Percentiles rank a stretch among this genome's conserved stretches.
phyloP scores from a whole-genome alignment of 2,797 vertebrate genomes.

The Spinus olivaceus region DNA sequence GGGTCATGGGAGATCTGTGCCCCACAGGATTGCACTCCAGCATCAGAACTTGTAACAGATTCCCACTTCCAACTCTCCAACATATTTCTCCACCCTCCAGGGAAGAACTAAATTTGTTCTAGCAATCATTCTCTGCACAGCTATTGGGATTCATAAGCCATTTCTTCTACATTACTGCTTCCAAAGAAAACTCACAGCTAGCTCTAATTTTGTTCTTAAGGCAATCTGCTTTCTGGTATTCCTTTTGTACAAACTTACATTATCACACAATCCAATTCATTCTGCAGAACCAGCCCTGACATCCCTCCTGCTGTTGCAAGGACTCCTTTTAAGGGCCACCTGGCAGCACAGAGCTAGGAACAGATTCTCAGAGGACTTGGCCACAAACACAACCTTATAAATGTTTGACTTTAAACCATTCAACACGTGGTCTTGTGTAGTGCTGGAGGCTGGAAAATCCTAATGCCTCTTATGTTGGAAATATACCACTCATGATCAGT shows the following conservation, averaged over 20 bases:
- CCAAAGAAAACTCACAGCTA: background rate
- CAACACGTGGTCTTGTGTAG: background rate
- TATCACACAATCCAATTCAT: background rate
- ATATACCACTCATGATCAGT: background rate
- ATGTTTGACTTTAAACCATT: background rate
- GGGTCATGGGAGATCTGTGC: background rate
- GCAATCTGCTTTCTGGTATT: background rate
- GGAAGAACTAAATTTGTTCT: background rate
- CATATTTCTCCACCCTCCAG: background rate
- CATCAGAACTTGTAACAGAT: background rate
- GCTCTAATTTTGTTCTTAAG: background rate
- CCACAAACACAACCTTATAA: background rate
- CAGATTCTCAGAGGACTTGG: background rate
- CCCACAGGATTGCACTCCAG: background rate
- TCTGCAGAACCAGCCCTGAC: background rate
- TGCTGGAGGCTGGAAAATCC: background rate
- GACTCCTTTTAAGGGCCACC: background rate
- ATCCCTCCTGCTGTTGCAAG: background rate
- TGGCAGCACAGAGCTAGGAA: background rate
- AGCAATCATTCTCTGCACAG: background rate
- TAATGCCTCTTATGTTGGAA: background rate
- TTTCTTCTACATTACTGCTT: background rate
- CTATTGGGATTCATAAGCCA: background rate
- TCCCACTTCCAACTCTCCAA: background rate
- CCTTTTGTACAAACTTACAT: background rate